These are phyloP conservation scores for Bovichtus diacanthus DNA, from an alignment of 2,797 vertebrate genomes.

Conservation along the genomic window DNA sequence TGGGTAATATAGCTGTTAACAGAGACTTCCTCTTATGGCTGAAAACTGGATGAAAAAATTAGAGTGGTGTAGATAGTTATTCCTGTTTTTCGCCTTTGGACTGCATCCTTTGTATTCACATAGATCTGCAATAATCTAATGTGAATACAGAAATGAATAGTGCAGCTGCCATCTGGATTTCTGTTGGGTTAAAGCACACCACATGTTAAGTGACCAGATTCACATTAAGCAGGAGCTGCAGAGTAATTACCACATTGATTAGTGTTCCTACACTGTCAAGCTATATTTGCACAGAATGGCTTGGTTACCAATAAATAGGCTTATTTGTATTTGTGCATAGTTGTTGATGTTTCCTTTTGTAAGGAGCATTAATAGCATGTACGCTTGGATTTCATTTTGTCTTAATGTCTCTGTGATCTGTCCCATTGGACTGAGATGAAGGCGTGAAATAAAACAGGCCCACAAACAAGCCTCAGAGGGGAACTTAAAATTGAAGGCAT, in stretches of 20 bases:
- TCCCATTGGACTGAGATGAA: slow-evolving; percentile 69
- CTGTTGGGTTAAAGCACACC: slow-evolving; percentile 52
- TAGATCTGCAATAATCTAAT: slow-evolving; percentile 60
- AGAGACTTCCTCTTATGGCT: slow-evolving; percentile 26
- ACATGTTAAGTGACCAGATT: slow-evolving; percentile 67
- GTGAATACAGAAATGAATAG: slow-evolving; percentile 47
- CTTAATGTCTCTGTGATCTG: slow-evolving; percentile 68
- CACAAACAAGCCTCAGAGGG: slow-evolving; percentile 72
- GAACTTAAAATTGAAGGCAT: slow-evolving; percentile 70
- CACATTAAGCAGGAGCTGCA: slow-evolving; percentile 50
- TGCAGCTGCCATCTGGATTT: slow-evolving; percentile 61
- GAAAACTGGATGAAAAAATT: slow-evolving; percentile 32
- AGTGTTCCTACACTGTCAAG: slow-evolving; percentile 46
- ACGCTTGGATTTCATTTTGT: slow-evolving; percentile 68
- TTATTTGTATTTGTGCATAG: slow-evolving; percentile 52
- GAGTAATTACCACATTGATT: slow-evolving; percentile 67
- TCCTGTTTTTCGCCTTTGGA: slow-evolving; percentile 53
- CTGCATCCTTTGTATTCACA: slow-evolving; percentile 33
- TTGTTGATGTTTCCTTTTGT: slow-evolving; percentile 52
- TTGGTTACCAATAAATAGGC: slow-evolving; percentile 65
- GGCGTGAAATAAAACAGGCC: slow-evolving; percentile 73
- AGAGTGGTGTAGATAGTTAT: background rate
- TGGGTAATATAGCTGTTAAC: slow-evolving; percentile 52
- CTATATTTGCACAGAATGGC: slow-evolving; percentile 49
- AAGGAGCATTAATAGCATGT: slow-evolving; percentile 49